Evolutionary conservation across 2,113 vertebrate genomes (phyloP).

Genomic region (Oostethus manadensis): DNA sequence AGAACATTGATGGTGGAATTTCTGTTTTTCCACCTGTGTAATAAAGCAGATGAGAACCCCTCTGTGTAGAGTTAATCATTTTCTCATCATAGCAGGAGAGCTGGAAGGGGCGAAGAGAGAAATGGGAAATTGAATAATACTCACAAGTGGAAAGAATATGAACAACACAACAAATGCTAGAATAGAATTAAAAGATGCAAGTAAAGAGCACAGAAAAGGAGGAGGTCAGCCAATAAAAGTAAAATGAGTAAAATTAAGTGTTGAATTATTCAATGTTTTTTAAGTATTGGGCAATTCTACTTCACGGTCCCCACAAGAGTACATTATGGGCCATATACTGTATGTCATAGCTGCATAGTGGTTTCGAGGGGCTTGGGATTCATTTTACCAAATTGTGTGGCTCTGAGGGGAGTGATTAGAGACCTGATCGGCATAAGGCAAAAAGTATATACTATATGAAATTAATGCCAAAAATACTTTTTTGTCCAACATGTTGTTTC

Average conservation of each 20-base stretch:
- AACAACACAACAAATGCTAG: slow-evolving; percentile 23
- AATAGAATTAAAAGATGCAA: slow-evolving; percentile 17
- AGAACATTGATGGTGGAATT: slow-evolving; percentile 44
- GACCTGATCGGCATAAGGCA: too few species aligned
- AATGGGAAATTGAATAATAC: slow-evolving; percentile 46
- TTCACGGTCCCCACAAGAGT: too few species aligned
- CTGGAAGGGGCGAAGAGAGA: slow-evolving; percentile 25
- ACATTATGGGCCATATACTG: neutral
- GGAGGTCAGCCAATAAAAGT: neutral
- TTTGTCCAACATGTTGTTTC: too few species aligned
- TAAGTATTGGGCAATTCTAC: neutral
- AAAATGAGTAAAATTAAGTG: neutral
- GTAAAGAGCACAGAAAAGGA: neutral
- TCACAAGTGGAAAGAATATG: slow-evolving; percentile 35
- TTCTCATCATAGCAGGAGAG: slow-evolving; percentile 43
- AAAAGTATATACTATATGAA: too few species aligned
- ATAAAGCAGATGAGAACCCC: slow-evolving; percentile 57
- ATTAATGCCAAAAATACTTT: too few species aligned
- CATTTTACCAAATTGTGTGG: neutral
- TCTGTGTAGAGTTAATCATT: slow-evolving; percentile 48
- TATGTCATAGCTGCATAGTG: neutral
- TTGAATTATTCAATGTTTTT: slow-evolving; percentile 7
- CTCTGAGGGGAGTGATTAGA: neutral
- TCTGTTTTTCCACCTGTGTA: slow-evolving; percentile 37
- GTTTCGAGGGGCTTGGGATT: neutral